phyloP scores from a whole-genome alignment of 2,113 vertebrate species.

The Podocnemis expansa region DNA sequence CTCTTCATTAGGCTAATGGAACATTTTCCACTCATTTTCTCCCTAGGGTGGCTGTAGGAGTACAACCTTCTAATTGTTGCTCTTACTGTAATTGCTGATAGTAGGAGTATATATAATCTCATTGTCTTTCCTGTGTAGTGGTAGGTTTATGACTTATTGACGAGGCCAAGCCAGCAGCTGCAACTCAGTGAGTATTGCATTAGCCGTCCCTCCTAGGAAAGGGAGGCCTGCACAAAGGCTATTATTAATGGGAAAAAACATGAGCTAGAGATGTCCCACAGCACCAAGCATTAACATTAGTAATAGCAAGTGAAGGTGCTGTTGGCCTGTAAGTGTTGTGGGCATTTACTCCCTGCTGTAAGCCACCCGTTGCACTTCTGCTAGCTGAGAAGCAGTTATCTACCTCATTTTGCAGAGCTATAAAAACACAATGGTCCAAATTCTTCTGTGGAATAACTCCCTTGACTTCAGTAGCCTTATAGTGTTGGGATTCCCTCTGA shows the following conservation, averaged over 20 bases:
- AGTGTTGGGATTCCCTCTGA: neutral
- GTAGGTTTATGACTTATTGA: slow-evolving; percentile 79
- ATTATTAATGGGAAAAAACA: slow-evolving; percentile 74
- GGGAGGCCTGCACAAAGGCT: slow-evolving; percentile 68
- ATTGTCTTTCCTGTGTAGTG: slow-evolving; percentile 79
- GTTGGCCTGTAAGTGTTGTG: neutral
- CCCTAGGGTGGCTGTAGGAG: slow-evolving; percentile 81
- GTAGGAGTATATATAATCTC: slow-evolving; percentile 85
- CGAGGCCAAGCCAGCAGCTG: slow-evolving; percentile 74
- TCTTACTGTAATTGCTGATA: slow-evolving; percentile 83
- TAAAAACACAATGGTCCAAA: neutral
- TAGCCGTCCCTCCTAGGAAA: slow-evolving; percentile 73
- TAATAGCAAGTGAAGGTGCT: slow-evolving; percentile 4
- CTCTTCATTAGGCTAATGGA: slow-evolving; percentile 86
- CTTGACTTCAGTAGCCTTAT: neutral
- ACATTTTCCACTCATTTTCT: slow-evolving; percentile 87
- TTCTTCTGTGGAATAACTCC: neutral
- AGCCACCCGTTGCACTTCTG: neutral
- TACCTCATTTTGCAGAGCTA: neutral
- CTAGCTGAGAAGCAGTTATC: neutral
- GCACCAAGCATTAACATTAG: slow-evolving; percentile 61
- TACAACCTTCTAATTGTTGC: slow-evolving; percentile 84
- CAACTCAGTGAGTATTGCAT: slow-evolving; percentile 72
- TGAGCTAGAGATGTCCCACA: slow-evolving; percentile 59
- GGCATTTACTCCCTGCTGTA: neutral